These are phyloP conservation scores for Drosophila dives DNA, from an alignment of 2,888 invertebrate genomes.

Conservation along the genomic window DNA sequence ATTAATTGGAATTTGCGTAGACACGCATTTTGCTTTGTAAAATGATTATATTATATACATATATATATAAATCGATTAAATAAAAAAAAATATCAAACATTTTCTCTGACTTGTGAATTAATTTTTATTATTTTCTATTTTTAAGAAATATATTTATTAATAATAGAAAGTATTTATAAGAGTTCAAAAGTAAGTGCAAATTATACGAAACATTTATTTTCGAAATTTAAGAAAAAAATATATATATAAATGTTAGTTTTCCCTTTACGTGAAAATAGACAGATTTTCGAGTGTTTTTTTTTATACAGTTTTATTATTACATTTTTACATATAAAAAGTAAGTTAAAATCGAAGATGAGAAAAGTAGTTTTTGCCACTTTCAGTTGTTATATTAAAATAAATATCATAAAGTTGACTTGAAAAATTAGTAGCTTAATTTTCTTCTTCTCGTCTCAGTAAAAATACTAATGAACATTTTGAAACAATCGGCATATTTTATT, in stretches of 20 bases:
- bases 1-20: conserved; percentile 48
- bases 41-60: conserved; percentile 19
- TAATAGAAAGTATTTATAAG: background rate
- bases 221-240: background rate
- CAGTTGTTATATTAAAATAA: background rate
- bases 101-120: too few relatives aligned
- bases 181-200: background rate
- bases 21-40: conserved; percentile 32
- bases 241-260: too few relatives aligned
- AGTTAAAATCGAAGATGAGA: background rate
- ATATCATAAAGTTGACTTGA: background rate
- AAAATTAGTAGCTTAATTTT: background rate
- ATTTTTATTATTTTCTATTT: background rate
- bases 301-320: background rate
- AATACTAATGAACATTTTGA: background rate
- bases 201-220: background rate
- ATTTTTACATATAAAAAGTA: background rate
- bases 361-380: too few relatives aligned
- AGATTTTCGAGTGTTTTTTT: background rate
- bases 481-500: background rate
- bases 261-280: background rate
- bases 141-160: background rate
- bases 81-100: too few relatives aligned
- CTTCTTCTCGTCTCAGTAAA: too few relatives aligned
- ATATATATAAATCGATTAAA: too few relatives aligned